Conservation (phyloP, 2,888 invertebrate species). For the Cecidostiba fungosa region DNA sequence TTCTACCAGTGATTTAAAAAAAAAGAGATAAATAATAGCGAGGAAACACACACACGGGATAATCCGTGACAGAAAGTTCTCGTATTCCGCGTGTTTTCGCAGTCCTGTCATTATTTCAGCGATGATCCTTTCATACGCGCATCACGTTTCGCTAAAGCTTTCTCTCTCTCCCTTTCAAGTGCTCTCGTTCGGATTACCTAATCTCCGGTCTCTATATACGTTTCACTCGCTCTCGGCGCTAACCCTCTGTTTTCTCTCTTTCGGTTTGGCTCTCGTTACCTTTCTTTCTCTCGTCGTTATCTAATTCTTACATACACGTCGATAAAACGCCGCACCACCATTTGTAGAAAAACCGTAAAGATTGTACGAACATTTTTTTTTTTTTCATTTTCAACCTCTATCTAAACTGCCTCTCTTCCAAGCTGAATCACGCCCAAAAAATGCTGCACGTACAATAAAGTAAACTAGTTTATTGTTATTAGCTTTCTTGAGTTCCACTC, state of each 20-base stretch:
- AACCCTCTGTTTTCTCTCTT: slow-evolving; percentile 9
- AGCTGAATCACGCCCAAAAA: neutral
- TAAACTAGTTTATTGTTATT: neutral
- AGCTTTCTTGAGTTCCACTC: neutral
- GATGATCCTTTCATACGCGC: slow-evolving; percentile 58
- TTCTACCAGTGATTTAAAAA: too few relatives aligned
- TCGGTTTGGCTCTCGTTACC: neutral
- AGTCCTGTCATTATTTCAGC: slow-evolving; percentile 52
- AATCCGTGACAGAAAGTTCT: slow-evolving; percentile 46
- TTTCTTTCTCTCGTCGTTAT: slow-evolving; percentile 42
- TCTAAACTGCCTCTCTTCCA: neutral
- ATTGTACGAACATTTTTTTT: slow-evolving; percentile 29
- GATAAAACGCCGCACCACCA: neutral
- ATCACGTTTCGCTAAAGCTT: slow-evolving; percentile 56
- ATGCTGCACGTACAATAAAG: neutral
- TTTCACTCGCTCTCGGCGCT: neutral
- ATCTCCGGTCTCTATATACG: slow-evolving; percentile 45
- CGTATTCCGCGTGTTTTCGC: slow-evolving; percentile 48
- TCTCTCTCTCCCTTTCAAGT: slow-evolving; percentile 23
- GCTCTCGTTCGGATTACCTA: slow-evolving; percentile 45
- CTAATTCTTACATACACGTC: slow-evolving; percentile 27
- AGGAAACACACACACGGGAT: neutral
- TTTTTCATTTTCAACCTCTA: neutral
- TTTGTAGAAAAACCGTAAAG: slow-evolving; percentile 3
- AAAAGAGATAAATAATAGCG: neutral